A percentile compares a stretch with the other conserved stretches of the same genome.
Evolutionary conservation across 1,140 invertebrate species (phyloP).

Genomic region (Macrobrachium nipponense): DNA sequence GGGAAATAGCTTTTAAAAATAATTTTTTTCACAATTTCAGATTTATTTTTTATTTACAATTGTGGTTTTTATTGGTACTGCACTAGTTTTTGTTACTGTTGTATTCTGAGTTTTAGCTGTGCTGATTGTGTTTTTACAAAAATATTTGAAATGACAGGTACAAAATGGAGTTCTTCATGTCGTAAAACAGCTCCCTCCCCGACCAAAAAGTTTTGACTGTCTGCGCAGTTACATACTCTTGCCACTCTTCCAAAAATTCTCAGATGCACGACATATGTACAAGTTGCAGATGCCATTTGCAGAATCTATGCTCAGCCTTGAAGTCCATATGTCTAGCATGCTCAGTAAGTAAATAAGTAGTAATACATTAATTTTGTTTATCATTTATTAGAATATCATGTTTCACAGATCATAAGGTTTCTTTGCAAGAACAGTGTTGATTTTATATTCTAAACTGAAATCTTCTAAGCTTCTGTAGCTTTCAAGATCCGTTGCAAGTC

Average conservation of each 20-base stretch:
- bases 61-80: too few species aligned
- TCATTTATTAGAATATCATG: background rate
- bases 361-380: constrained; percentile 3
- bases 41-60: too few species aligned
- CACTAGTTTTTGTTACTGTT: too few species aligned
- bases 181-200: constrained; percentile 1
- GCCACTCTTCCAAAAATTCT: constrained; percentile 37
- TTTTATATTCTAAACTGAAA: too few species aligned
- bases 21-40: too few species aligned
- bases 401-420: background rate
- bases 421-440: too few species aligned
- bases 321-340: background rate
- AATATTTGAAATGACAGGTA: constrained; percentile 17
- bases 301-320: constrained; percentile 16
- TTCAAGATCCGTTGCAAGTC: too few species aligned
- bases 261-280: constrained; percentile 18
- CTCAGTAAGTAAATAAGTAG: constrained; percentile 26
- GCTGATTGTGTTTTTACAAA: background rate
- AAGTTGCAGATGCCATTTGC: constrained; percentile 44
- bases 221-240: constrained; percentile 48
- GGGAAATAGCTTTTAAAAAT: too few species aligned
- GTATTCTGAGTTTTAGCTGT: too few species aligned
- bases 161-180: constrained; percentile 25
- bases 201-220: background rate
- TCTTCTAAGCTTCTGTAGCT: too few species aligned